phyloP scores from a whole-genome alignment of 2,888 invertebrate genomes.

The Zygogramma bicolorata region DNA sequence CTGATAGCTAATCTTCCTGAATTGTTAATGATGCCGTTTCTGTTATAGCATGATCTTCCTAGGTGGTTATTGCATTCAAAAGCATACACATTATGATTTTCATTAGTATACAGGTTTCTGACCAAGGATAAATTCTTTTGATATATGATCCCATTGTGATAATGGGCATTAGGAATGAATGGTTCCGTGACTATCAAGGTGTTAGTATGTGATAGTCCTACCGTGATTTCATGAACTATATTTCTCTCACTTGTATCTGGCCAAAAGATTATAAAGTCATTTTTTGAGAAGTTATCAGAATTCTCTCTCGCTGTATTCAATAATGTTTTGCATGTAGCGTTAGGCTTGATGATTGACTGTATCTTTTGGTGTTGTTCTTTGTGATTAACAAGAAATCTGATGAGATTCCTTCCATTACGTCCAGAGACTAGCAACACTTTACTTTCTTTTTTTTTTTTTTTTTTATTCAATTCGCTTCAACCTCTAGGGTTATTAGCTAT shows the following conservation, averaged over 20 bases:
- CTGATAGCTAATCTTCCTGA: not conserved
- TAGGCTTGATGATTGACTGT: not conserved
- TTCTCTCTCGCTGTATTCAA: slow-evolving; percentile 5
- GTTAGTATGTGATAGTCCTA: slow-evolving; percentile 1
- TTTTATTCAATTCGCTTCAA: too few relatives aligned
- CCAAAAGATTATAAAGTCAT: slow-evolving; percentile 11
- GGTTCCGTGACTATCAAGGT: not conserved
- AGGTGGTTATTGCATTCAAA: slow-evolving; percentile 7
- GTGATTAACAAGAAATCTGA: too few relatives aligned
- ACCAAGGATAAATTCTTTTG: not conserved
- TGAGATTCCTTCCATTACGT: too few relatives aligned
- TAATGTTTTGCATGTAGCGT: not conserved
- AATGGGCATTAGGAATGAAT: not conserved
- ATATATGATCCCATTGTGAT: slow-evolving; percentile 7
- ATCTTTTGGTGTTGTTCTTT: not conserved
- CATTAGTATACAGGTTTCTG: not conserved
- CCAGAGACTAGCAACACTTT: too few relatives aligned
- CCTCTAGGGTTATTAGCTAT: too few relatives aligned
- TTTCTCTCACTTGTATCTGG: slow-evolving; percentile 8
- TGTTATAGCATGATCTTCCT: not conserved
- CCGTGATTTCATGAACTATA: slow-evolving; percentile 4
- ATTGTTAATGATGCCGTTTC: not conserved
- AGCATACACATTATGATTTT: slow-evolving; percentile 3
- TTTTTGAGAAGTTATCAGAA: not conserved
- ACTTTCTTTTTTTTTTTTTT: too few relatives aligned